Conservation (phyloP, 2,888 invertebrate species). For the Desoria tigrina region DNA sequence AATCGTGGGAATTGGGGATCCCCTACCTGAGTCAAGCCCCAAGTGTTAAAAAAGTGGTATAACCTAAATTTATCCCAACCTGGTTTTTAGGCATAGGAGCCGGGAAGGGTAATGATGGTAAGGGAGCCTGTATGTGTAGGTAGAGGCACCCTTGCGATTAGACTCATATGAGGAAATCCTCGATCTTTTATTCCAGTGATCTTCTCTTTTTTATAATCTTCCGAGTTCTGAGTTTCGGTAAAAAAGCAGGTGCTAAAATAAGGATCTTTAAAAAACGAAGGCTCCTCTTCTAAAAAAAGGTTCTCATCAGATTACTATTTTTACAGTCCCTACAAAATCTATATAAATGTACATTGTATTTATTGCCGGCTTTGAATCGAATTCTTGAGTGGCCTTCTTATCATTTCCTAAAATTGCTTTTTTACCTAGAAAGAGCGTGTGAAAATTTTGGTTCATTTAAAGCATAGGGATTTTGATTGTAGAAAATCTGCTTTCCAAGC, state of each 20-base stretch:
- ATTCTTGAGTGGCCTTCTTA: conserved; percentile 1
- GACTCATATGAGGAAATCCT: background rate
- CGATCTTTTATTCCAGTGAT: conserved; percentile 2
- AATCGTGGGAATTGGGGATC: conserved; percentile 49
- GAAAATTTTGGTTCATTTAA: background rate
- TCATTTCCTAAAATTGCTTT: background rate
- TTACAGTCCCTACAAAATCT: background rate
- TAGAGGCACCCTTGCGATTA: conserved; percentile 4
- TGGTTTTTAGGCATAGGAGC: no score
- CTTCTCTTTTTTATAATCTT: conserved; percentile 11
- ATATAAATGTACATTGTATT: background rate
- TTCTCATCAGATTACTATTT: conserved; percentile 17
- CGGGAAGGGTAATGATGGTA: background rate
- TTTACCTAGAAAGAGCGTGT: background rate
- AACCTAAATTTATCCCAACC: background rate
- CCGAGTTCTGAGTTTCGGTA: conserved; percentile 3
- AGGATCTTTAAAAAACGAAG: conserved; percentile 25
- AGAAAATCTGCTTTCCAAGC: no score
- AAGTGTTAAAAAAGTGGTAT: conserved; percentile 16
- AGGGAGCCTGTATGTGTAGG: conserved; percentile 3
- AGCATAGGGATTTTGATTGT: background rate
- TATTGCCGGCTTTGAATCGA: no score
- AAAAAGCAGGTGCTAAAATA: conserved; percentile 23
- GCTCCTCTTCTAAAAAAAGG: conserved; percentile 16
- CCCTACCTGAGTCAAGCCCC: conserved; percentile 34